phyloP scores from a whole-genome alignment of 2,888 invertebrate genomes.

The Danaus chrysippus region DNA sequence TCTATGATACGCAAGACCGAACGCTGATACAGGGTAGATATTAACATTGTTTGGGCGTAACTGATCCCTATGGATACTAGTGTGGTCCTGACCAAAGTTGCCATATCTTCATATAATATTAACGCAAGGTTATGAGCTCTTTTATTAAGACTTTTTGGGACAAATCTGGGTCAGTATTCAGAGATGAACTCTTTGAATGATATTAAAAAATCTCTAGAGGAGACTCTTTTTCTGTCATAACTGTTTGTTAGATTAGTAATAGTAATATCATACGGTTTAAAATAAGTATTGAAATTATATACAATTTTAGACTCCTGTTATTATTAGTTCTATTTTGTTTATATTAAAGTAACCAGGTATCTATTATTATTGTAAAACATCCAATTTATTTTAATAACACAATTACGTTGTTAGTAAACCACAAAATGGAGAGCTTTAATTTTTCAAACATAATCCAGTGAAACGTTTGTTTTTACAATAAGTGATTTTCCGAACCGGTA shows the following conservation, averaged over 20 bases:
- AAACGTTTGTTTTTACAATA: conserved; percentile 14
- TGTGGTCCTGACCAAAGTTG: conserved; percentile 9
- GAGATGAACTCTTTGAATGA: too few species aligned
- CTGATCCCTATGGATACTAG: conserved; percentile 58
- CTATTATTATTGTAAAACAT: conserved; percentile 20
- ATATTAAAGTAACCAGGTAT: conserved; percentile 1
- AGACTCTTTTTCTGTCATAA: background rate
- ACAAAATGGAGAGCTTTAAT: conserved; percentile 36
- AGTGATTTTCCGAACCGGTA: conserved; percentile 15
- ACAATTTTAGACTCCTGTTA: background rate
- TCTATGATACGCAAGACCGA: conserved; percentile 51
- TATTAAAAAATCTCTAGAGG: too few species aligned
- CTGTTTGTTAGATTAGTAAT: background rate
- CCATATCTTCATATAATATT: background rate
- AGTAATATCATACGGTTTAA: background rate
- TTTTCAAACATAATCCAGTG: conserved; percentile 29
- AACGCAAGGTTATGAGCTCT: too few species aligned
- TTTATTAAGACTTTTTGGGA: too few species aligned
- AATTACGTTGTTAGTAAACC: conserved; percentile 32
- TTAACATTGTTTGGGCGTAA: conserved; percentile 60
- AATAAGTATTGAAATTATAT: conserved; percentile 2
- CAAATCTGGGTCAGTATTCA: too few species aligned
- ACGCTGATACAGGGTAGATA: conserved; percentile 60
- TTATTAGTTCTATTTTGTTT: background rate
- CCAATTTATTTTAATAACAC: conserved; percentile 37